Evolutionary conservation across 2,888 invertebrate species (phyloP).

Genomic region (Ptycholaimellus sp.): DNA sequence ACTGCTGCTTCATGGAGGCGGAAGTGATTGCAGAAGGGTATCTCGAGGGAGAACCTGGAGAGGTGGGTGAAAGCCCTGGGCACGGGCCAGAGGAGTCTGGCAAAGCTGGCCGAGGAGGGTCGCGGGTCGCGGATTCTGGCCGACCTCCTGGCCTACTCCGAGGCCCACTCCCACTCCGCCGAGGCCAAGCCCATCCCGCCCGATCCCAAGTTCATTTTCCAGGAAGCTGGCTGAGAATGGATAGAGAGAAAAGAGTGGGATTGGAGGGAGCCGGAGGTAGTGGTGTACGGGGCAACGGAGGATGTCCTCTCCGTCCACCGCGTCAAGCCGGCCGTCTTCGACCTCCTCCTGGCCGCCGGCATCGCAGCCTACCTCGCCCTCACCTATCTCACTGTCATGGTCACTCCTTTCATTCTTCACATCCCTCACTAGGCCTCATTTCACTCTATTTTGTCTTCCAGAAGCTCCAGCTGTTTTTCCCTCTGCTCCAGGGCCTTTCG

Average conservation of each 20-base stretch:
- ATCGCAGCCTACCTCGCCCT: conserved; percentile 59
- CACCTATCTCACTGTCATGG: conserved; percentile 48
- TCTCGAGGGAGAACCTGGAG: conserved; percentile 45
- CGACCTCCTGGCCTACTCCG: conserved; percentile 2
- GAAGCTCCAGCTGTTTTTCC: too few relatives aligned
- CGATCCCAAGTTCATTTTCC: conserved; percentile 8
- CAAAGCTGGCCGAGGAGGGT: conserved; percentile 38
- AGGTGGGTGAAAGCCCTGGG: conserved; percentile 52
- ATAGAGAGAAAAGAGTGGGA: too few relatives aligned
- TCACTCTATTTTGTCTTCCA: too few relatives aligned
- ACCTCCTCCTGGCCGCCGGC: conserved; percentile 63
- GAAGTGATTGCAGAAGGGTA: too few relatives aligned
- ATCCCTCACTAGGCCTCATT: too few relatives aligned
- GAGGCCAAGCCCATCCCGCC: conserved; percentile 4
- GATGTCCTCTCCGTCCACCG: conserved; percentile 64
- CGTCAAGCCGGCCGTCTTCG: conserved; percentile 91
- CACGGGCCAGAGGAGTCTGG: conserved; percentile 47
- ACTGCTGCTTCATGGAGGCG: too few relatives aligned
- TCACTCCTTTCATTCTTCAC: too few relatives aligned
- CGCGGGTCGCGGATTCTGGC: conserved; percentile 3
- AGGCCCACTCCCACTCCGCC: conserved; percentile 6
- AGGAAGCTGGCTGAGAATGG: too few relatives aligned
- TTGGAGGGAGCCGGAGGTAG: conserved; percentile 61
- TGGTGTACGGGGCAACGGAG: conserved; percentile 58
- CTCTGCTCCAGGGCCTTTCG: too few relatives aligned